These are phyloP conservation scores for Drosophila serrata DNA, from an alignment of 1,140 invertebrate species.

Conservation along the genomic window DNA sequence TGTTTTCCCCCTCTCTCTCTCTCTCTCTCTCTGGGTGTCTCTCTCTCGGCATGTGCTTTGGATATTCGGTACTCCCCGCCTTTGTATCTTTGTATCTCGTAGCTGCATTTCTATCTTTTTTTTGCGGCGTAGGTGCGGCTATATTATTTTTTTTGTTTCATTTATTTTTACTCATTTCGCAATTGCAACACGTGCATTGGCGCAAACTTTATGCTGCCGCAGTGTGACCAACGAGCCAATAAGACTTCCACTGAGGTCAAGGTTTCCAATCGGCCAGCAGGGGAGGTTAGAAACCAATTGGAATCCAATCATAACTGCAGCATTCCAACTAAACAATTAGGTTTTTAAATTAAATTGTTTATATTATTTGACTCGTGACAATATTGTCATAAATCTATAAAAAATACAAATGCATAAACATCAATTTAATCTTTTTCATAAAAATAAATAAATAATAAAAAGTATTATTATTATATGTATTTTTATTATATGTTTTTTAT, in stretches of 20 bases:
- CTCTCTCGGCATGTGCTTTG: conserved; percentile 29
- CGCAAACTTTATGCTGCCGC: conserved; percentile 23
- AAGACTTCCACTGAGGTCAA: conserved; percentile 36
- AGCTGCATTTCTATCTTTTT: conserved; percentile 39
- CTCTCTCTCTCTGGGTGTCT: not conserved
- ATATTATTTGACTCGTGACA: not conserved
- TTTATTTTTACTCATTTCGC: conserved; percentile 6
- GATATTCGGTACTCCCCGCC: conserved; percentile 17
- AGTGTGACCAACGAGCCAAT: conserved; percentile 38
- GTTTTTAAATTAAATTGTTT: not conserved
- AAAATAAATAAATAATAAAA: no score
- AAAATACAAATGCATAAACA: no score
- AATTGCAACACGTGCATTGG: conserved; percentile 50
- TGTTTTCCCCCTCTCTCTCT: conserved; percentile 28
- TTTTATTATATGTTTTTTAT: no score
- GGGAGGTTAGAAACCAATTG: conserved; percentile 22
- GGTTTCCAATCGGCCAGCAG: conserved; percentile 19
- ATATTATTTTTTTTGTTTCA: not conserved
- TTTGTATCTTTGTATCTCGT: conserved; percentile 18
- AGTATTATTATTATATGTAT: no score
- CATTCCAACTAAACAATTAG: not conserved
- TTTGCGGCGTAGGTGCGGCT: conserved; percentile 51
- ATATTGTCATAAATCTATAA: not conserved
- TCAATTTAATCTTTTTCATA: no score
- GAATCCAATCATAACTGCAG: conserved; percentile 6